These are phyloP conservation scores for Romanomermis culicivorax DNA, from an alignment of 2,888 invertebrate genomes.

Conservation along the genomic window DNA sequence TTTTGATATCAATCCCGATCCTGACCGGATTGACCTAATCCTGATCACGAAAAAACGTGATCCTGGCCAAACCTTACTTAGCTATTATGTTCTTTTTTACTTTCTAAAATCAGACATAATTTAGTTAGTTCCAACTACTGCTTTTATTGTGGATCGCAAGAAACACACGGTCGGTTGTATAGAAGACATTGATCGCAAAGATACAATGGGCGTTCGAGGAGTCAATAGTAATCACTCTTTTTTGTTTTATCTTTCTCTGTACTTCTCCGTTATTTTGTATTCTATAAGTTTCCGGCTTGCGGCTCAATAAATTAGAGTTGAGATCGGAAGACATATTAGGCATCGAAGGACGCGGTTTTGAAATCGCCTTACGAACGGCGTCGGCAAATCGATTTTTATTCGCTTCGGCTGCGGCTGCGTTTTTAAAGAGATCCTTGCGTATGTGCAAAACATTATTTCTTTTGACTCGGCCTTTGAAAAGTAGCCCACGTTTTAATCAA, in stretches of 20 bases:
- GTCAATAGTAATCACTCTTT: not conserved
- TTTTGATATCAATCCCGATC: no score
- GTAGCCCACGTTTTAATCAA: no score
- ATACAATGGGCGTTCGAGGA: slow-evolving; percentile 4
- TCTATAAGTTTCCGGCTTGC: slow-evolving; percentile 6
- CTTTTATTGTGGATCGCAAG: slow-evolving; percentile 7
- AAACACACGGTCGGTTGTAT: not conserved
- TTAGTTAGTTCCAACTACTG: slow-evolving; percentile 7
- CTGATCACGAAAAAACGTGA: no score
- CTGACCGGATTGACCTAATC: no score
- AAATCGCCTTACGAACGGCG: slow-evolving; percentile 1
- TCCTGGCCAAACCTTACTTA: no score
- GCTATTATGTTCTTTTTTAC: no score
- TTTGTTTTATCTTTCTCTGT: not conserved
- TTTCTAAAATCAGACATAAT: not conserved
- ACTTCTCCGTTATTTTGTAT: no score
- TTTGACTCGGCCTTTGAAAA: no score
- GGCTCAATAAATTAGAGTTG: no score
- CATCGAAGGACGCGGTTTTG: slow-evolving; percentile 3
- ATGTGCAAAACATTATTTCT: no score
- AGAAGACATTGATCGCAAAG: not conserved
- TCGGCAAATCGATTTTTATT: slow-evolving; percentile 2
- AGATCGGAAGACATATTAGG: slow-evolving; percentile 5
- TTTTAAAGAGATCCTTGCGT: not conserved
- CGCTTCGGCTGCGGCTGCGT: slow-evolving; percentile 4